A percentile compares a stretch with the other conserved stretches of the same genome.
phyloP scores from a whole-genome alignment of 2,113 vertebrate species.

The Oxyura jamaicensis region DNA sequence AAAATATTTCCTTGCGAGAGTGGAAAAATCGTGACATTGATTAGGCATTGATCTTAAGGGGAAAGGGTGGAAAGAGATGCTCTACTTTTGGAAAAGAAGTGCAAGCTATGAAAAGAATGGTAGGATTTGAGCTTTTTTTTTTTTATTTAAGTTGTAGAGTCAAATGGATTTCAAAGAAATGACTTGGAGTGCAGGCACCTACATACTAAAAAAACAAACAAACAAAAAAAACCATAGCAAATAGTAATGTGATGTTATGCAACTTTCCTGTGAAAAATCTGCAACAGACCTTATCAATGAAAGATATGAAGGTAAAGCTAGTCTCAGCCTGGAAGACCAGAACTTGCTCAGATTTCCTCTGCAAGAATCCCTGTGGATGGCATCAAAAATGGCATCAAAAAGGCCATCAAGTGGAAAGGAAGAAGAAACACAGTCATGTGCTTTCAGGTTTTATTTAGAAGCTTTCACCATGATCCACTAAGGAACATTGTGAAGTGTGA shows the following conservation, averaged over 20 bases:
- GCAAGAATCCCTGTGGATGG: neutral
- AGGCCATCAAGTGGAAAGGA: neutral
- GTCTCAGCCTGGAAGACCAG: neutral
- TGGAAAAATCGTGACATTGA: neutral
- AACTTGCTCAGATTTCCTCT: neutral
- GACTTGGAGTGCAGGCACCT: neutral
- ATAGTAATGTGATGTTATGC: rapidly evolving
- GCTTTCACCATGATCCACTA: neutral
- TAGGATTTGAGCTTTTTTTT: neutral
- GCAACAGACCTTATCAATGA: neutral
- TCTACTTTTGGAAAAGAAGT: neutral
- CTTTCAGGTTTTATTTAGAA: neutral
- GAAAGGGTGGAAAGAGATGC: rapidly evolving
- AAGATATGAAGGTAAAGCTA: neutral
- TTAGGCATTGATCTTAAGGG: neutral
- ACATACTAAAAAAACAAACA: neutral
- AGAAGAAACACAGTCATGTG: neutral
- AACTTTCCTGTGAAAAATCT: neutral
- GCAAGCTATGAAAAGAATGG: neutral
- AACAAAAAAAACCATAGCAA: neutral
- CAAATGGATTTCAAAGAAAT: neutral
- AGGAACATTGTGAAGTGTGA: neutral
- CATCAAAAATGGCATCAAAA: neutral
- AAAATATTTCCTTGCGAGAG: neutral
- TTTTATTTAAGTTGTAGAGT: neutral